Percentiles rank a stretch among this genome's conserved stretches.
phyloP scores from a whole-genome alignment of 2,113 vertebrate genomes.

The Pogona vitticeps region DNA sequence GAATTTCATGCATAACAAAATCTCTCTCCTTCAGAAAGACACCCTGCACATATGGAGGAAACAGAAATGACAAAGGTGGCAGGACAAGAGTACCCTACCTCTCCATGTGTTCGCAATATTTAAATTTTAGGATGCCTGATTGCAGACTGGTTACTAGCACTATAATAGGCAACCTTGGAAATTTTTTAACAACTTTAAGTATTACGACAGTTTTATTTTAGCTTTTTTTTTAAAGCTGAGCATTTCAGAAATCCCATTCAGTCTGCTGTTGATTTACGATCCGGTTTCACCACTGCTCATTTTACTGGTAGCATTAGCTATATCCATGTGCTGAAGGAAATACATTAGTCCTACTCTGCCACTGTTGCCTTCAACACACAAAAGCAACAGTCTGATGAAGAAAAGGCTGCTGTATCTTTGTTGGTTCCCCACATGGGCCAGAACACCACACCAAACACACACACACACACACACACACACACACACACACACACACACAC shows the following conservation, averaged over 20 bases:
- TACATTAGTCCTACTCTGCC: no score
- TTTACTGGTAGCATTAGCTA: background rate
- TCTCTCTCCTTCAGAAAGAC: background rate
- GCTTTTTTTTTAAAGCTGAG: background rate
- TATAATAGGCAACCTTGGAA: no score
- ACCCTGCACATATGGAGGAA: background rate
- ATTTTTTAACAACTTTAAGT: background rate
- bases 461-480: no score
- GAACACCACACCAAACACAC: no score
- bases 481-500: no score
- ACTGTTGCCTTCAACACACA: no score
- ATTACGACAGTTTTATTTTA: background rate
- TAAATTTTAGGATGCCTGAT: no score
- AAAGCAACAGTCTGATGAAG: no score
- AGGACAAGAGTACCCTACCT: background rate
- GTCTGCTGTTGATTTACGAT: background rate
- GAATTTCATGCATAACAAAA: background rate
- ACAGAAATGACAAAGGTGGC: background rate
- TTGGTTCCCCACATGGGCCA: no score
- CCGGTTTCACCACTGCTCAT: background rate
- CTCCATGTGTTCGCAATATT: background rate
- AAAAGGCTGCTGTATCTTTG: no score
- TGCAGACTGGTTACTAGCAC: no score
- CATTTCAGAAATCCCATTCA: background rate
- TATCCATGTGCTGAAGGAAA: no score